phyloP scores from a whole-genome alignment of 2,797 vertebrate genomes.

The Odontamblyopus lacepedii region DNA sequence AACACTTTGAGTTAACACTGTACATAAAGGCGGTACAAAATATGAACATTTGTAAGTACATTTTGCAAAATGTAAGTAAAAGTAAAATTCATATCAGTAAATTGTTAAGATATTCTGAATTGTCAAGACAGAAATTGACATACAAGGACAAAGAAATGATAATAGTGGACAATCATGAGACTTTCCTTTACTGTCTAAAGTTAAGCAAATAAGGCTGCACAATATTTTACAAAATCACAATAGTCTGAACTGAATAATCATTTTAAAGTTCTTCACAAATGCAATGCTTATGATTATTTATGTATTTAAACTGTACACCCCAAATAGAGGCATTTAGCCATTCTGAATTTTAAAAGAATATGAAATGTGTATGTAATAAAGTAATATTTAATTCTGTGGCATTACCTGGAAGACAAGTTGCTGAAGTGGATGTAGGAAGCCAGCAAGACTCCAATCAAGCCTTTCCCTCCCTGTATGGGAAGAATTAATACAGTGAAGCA shows the following conservation, averaged over 20 bases:
- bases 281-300: too few species aligned
- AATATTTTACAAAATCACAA: too few species aligned
- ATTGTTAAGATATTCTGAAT: neutral
- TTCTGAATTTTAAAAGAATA: neutral
- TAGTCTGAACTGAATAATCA: too few species aligned
- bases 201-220: too few species aligned
- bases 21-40: neutral
- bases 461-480: constrained; percentile 82
- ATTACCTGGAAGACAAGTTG: constrained; percentile 88
- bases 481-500: neutral
- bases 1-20: neutral
- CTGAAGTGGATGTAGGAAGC: constrained; percentile 91
- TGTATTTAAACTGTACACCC: too few species aligned
- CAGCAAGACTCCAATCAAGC: constrained; percentile 86
- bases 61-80: neutral
- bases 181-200: neutral
- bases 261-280: neutral
- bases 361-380: neutral
- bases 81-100: too few species aligned
- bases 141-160: neutral
- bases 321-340: neutral
- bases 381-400: constrained; percentile 9
- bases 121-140: neutral
- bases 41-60: neutral
- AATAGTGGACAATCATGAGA: too few species aligned